Conservation (phyloP, 2,888 invertebrate species). For the Lochmaea crataegi region DNA sequence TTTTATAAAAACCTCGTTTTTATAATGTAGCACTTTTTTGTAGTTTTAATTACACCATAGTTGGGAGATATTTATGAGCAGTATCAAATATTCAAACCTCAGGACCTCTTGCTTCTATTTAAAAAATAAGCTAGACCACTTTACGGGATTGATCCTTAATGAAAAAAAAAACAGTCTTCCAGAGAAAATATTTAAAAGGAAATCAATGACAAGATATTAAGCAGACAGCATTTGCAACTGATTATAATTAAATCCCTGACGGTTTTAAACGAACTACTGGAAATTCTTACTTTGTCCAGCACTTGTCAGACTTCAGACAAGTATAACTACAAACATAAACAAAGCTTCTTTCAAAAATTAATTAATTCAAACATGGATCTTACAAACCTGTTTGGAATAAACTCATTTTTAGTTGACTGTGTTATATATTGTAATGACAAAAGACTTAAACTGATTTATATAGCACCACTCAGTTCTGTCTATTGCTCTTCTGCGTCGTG, state of each 20-base stretch:
- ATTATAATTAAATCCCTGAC: not conserved
- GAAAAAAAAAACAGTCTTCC: not conserved
- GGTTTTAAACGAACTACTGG: not conserved
- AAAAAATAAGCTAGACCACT: not conserved
- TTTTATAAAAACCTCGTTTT: too few relatives aligned
- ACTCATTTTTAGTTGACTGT: too few relatives aligned
- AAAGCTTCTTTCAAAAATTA: too few relatives aligned
- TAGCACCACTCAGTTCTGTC: not conserved
- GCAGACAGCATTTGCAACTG: not conserved
- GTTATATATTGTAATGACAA: too few relatives aligned
- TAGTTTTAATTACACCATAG: too few relatives aligned
- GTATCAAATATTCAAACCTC: too few relatives aligned
- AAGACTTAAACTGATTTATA: not conserved
- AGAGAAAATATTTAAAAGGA: not conserved
- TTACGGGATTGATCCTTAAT: not conserved
- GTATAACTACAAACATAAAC: too few relatives aligned
- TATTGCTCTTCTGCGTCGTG: conserved; percentile 8
- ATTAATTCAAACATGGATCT: too few relatives aligned
- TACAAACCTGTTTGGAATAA: too few relatives aligned
- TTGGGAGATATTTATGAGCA: too few relatives aligned
- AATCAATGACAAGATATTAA: not conserved
- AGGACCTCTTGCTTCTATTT: not conserved
- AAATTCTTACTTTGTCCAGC: not conserved
- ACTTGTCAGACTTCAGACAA: too few relatives aligned
- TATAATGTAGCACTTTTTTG: too few relatives aligned